These are phyloP conservation scores for Mamestra brassicae DNA, from an alignment of 2,888 invertebrate species.

Conservation along the genomic window DNA sequence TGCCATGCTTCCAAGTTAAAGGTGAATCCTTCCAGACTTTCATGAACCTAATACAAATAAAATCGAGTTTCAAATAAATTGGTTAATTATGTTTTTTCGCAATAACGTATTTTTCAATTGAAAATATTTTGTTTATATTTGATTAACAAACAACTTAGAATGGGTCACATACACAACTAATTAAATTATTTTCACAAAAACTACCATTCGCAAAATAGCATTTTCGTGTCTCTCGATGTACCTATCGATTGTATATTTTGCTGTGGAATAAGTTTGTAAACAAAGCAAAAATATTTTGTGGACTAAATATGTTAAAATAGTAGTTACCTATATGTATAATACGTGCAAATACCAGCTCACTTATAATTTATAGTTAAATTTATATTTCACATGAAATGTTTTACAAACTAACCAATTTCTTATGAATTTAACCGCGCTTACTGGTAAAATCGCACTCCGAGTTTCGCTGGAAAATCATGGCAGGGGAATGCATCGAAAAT, in stretches of 20 bases:
- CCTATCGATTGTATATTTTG: constrained; percentile 24
- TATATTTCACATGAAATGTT: constrained; percentile 1
- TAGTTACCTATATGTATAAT: neutral
- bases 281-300: neutral
- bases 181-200: constrained; percentile 15
- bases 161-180: neutral
- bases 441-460: constrained; percentile 78
- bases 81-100: constrained; percentile 18
- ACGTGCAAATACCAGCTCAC: neutral
- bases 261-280: constrained; percentile 7
- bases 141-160: neutral
- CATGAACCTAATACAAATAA: constrained; percentile 77
- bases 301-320: neutral
- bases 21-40: constrained; percentile 85
- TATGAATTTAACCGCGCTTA: constrained; percentile 31
- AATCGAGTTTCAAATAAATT: constrained; percentile 64
- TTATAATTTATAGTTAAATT: neutral
- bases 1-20: constrained; percentile 87
- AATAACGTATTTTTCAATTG: neutral
- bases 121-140: constrained; percentile 13
- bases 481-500: constrained; percentile 90
- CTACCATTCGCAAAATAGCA: constrained; percentile 23
- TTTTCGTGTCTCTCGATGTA: constrained; percentile 14
- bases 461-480: constrained; percentile 89
- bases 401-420: constrained; percentile 18